Conservation (phyloP, 1,140 invertebrate species). For the Scylla paramamosain region DNA sequence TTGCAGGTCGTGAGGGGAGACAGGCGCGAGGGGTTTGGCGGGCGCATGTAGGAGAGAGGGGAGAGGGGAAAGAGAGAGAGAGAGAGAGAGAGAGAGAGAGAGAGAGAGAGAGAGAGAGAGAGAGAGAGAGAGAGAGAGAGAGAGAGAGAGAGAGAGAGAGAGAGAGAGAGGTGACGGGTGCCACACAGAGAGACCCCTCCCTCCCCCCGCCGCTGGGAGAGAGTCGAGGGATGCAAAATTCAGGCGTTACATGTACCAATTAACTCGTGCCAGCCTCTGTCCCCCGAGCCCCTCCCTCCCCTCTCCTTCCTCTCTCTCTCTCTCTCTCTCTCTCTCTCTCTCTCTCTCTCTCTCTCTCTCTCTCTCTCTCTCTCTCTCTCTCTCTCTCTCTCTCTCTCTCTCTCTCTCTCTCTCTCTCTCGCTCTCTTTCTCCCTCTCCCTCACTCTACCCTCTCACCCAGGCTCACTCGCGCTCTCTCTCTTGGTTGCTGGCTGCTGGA, state of each 20-base stretch:
- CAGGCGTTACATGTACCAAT: constrained; percentile 73
- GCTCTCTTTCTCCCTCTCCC: neutral
- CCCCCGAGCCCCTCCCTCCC: constrained; percentile 3
- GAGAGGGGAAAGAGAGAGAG: constrained; percentile 17
- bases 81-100: neutral
- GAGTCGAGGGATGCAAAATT: constrained; percentile 72
- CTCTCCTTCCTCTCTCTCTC: neutral
- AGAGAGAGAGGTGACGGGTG: neutral
- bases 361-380: neutral
- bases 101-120: neutral
- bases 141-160: constrained; percentile 11
- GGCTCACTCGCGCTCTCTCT: neutral
- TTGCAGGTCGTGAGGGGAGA: constrained; percentile 64
- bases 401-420: neutral
- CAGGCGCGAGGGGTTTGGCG: constrained; percentile 53
- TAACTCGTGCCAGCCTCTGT: constrained; percentile 69
- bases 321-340: neutral
- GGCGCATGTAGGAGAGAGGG: neutral
- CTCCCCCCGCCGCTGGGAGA: constrained; percentile 44
- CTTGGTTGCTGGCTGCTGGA: constrained; percentile 53
- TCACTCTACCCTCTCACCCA: neutral
- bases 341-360: constrained; percentile 29
- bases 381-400: neutral
- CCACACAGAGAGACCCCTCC: constrained; percentile 32
- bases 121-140: constrained; percentile 11